Percentiles rank a stretch among this genome's conserved stretches.
Evolutionary conservation across 2,888 invertebrate genomes (phyloP).

Genomic region (Epistrophella euchroma): DNA sequence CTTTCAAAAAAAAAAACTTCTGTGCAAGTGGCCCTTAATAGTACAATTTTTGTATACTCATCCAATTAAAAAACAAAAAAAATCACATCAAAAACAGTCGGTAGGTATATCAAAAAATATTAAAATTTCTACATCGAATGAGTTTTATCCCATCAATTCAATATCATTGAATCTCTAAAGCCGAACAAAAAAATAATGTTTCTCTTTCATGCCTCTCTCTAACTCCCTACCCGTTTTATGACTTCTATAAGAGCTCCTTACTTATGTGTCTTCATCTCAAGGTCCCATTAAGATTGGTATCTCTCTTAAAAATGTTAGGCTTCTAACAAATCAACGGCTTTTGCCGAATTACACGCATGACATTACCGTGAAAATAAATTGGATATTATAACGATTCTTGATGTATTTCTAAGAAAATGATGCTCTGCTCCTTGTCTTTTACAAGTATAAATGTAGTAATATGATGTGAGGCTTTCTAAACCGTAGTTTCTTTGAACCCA

Average conservation of each 20-base stretch:
- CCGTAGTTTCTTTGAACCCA: background rate
- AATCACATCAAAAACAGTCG: too few species aligned
- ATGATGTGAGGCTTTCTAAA: too few species aligned
- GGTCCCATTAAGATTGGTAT: conserved; percentile 23
- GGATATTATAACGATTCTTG: conserved; percentile 15
- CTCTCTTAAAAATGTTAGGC: conserved; percentile 5
- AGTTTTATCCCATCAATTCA: background rate
- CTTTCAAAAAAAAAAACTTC: too few species aligned
- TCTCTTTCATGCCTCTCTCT: background rate
- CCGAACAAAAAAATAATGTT: background rate
- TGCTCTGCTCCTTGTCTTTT: too few species aligned
- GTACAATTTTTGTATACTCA: too few species aligned
- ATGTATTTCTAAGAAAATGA: conserved; percentile 1
- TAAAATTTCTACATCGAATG: background rate
- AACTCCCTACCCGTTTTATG: background rate
- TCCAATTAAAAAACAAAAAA: too few species aligned
- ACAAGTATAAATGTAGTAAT: too few species aligned
- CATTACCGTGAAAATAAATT: conserved; percentile 42
- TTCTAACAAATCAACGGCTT: conserved; percentile 45
- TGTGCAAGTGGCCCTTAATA: too few species aligned
- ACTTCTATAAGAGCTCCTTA: background rate
- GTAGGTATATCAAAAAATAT: too few species aligned
- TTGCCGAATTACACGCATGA: conserved; percentile 40
- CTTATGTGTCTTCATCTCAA: background rate
- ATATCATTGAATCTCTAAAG: background rate